Evolutionary conservation across 2,797 vertebrate species (phyloP), one percentile per base, ranked within the genome.

Genomic region (Otus scops): DNA sequence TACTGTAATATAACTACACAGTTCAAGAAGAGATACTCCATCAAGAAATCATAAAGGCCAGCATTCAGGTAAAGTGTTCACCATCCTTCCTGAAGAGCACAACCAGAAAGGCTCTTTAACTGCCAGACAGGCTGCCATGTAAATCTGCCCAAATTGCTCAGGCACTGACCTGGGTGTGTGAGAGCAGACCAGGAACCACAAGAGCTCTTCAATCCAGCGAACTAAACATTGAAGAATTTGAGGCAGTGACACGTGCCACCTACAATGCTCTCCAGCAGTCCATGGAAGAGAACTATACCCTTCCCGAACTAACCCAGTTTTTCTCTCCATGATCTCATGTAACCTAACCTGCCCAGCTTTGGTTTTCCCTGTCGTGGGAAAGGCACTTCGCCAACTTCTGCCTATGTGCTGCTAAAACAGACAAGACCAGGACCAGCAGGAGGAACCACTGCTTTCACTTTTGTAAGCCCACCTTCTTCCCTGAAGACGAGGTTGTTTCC

Each of bases 21-120:
- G 3, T 54, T 64, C 67, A 27, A 36, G 34, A 45, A 45, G 36
- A 26, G n/a, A 59, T 19, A 38, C 21, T 81, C 51, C 79, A 86
- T 20, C 59, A 68, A 0, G 2, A 47, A 59, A 34, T 2, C 4
- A 3, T 1, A n/a, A 47, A 32, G 15, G 12, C 45, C 65, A 67
- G 43, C 17, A 71, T 6, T 34, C 17, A n/a, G 14, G 45, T 12
- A 21, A 34, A 36, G 50, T 0, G 27, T 4, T 38, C 41, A 10
- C 18, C 26, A 22, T 4, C 16, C 64, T 65, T 38, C 27, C 69
- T 6, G 8, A 28, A 15, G 41, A 13, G 50, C 0, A 32, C 16
- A 43, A 6, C 19, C 84, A 61, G 63, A n/a, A 64, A 23, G 12
- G 26, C 36, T 41, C 30, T 19, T 5, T 12, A 34, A 0, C 13